Evolutionary conservation across 92 coral and sea anemone genomes (phyloP).

Genomic region (Porites divaricata): DNA sequence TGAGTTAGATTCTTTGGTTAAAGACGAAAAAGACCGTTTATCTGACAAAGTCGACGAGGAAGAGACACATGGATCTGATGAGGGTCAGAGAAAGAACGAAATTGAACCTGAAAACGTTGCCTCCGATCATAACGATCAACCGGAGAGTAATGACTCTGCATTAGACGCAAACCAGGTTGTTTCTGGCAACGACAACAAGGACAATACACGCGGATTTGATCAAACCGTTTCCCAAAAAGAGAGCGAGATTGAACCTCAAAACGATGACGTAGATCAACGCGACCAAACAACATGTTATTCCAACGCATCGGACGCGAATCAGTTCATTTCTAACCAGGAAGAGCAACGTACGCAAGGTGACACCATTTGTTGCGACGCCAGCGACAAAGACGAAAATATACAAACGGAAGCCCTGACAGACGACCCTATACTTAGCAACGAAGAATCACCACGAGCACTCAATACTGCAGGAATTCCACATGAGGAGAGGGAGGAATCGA

Average conservation of each 20-base stretch:
- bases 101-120: neutral
- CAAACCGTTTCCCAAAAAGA: neutral
- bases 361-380: neutral
- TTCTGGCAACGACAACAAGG: neutral
- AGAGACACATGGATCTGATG: neutral
- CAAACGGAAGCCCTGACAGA: neutral
- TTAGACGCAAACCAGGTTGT: too few species aligned
- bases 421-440: neutral
- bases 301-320: neutral
- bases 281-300: neutral
- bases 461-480: neutral
- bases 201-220: neutral
- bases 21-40: neutral
- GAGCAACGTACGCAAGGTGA: neutral
- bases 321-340: neutral
- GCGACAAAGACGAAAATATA: neutral
- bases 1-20: neutral
- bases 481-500: neutral
- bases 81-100: neutral
- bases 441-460: constrained; percentile 1
- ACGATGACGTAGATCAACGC: neutral
- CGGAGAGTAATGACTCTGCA: too few species aligned
- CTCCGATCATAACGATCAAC: neutral
- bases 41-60: neutral
- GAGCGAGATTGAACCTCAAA: neutral